phyloP scores from a whole-genome alignment of 1,140 invertebrate genomes.

The Phthorimaea operculella region DNA sequence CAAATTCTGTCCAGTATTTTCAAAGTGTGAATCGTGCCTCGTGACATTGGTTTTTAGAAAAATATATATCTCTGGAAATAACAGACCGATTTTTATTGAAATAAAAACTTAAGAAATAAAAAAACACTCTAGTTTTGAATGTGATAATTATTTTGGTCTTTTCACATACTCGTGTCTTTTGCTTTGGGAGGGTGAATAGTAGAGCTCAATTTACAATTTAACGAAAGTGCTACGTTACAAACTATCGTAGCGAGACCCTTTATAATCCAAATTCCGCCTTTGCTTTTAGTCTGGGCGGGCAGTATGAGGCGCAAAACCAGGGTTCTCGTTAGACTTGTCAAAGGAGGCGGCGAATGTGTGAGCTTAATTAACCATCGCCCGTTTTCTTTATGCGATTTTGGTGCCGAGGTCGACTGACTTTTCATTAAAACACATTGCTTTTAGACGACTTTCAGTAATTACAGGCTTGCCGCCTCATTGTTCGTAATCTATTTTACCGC shows the following conservation, averaged over 20 bases:
- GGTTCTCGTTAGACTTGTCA: neutral
- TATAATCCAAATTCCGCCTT: neutral
- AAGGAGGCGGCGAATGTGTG: slow-evolving; percentile 4
- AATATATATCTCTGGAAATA: no score
- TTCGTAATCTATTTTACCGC: neutral
- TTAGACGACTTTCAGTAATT: neutral
- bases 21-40: no score
- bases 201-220: neutral
- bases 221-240: neutral
- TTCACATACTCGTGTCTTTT: no score
- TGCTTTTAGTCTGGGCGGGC: neutral
- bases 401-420: neutral
- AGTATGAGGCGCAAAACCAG: neutral
- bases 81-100: no score
- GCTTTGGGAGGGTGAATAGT: no score
- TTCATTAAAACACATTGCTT: neutral
- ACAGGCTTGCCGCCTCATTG: neutral
- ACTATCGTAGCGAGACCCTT: neutral
- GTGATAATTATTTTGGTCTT: no score
- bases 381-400: slow-evolving; percentile 15
- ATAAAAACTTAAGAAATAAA: no score
- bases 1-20: no score
- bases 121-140: no score
- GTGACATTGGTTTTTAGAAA: no score
- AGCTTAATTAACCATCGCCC: slow-evolving; percentile 23